These are phyloP conservation scores for Unio delphinus DNA, from an alignment of 2,888 invertebrate genomes.

Conservation along the genomic window DNA sequence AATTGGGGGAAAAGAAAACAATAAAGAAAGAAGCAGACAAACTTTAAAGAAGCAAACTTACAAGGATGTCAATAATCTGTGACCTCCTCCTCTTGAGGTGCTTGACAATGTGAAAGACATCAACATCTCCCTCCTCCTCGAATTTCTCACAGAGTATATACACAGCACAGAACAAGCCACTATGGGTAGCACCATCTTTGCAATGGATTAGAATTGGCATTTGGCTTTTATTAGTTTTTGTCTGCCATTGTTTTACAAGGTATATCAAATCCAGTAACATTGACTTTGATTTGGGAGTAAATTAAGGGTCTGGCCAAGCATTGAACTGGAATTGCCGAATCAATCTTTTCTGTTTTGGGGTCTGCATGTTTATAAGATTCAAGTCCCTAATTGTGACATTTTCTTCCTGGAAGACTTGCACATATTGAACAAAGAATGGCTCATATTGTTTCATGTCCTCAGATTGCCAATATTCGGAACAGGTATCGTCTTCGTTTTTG, in stretches of 20 bases:
- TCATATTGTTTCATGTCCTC: slow-evolving; percentile 54
- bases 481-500: slow-evolving; percentile 64
- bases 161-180: slow-evolving; percentile 64
- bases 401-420: slow-evolving; percentile 50
- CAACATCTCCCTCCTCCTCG: slow-evolving; percentile 60
- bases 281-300: slow-evolving; percentile 63
- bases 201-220: slow-evolving; percentile 64
- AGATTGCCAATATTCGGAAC: slow-evolving; percentile 64
- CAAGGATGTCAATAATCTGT: slow-evolving; percentile 61
- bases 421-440: slow-evolving; percentile 62
- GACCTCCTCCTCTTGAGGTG: slow-evolving; percentile 63
- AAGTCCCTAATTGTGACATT: slow-evolving; percentile 60
- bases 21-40: background rate
- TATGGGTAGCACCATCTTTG: slow-evolving; percentile 68
- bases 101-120: slow-evolving; percentile 68
- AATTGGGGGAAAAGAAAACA: too few relatives aligned
- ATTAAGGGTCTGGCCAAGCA: slow-evolving; percentile 61
- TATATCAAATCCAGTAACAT: slow-evolving; percentile 64
- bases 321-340: slow-evolving; percentile 69
- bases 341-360: slow-evolving; percentile 40
- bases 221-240: slow-evolving; percentile 35
- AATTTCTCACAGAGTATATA: slow-evolving; percentile 62
- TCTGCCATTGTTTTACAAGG: slow-evolving; percentile 60
- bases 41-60: slow-evolving; percentile 30
- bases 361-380: slow-evolving; percentile 46